Evolutionary conservation across 2,888 invertebrate genomes (phyloP).

Genomic region (Drosophila kokeensis): DNA sequence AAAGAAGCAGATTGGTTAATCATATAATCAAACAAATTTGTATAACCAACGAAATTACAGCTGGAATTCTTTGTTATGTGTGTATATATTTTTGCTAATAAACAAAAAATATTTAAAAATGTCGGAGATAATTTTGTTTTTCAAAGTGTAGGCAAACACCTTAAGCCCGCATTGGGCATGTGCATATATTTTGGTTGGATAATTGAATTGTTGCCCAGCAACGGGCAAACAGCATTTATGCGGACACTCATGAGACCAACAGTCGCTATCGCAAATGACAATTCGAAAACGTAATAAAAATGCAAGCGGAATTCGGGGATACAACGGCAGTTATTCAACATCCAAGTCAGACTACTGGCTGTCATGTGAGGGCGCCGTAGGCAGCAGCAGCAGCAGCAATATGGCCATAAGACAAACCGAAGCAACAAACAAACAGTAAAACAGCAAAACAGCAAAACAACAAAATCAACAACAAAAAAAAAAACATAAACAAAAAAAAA

Average conservation of each 20-base stretch:
- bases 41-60: neutral
- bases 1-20: neutral
- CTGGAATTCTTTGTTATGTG: neutral
- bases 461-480: slow-evolving; percentile 28
- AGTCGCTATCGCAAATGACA: slow-evolving; percentile 72
- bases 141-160: slow-evolving; percentile 31
- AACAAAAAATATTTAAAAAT: neutral
- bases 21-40: neutral
- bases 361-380: slow-evolving; percentile 74
- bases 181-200: slow-evolving; percentile 71
- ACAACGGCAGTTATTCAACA: slow-evolving; percentile 61
- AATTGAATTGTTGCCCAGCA: slow-evolving; percentile 83
- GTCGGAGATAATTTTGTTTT: neutral
- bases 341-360: slow-evolving; percentile 61
- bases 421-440: slow-evolving; percentile 23
- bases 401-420: slow-evolving; percentile 17
- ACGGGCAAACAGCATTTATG: slow-evolving; percentile 79
- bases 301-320: slow-evolving; percentile 64
- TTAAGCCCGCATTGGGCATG: slow-evolving; percentile 67
- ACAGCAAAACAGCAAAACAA: slow-evolving; percentile 20
- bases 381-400: slow-evolving; percentile 33
- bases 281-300: slow-evolving; percentile 70
- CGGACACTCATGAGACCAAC: slow-evolving; percentile 77
- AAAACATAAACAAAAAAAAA: slow-evolving; percentile 40
- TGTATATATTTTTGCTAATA: too few relatives aligned